Percentiles rank a stretch among this genome's conserved stretches.
phyloP scores from a whole-genome alignment of 2,888 invertebrate genomes.

The Torymus texanus region DNA sequence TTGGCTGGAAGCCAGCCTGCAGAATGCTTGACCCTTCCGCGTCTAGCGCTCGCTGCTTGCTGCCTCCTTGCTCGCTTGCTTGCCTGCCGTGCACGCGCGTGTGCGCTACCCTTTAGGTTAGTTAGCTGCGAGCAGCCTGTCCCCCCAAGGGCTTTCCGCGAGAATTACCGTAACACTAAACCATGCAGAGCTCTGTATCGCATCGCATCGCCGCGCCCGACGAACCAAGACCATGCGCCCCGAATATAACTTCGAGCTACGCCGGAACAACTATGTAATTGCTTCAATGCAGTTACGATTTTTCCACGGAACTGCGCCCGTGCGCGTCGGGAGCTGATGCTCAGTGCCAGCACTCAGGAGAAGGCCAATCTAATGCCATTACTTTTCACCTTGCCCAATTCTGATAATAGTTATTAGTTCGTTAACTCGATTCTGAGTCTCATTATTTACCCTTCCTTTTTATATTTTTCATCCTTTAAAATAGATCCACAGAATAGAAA shows the following conservation, averaged over 20 bases:
- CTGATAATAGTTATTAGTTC: too few relatives aligned
- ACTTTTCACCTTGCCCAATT: too few relatives aligned
- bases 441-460: too few relatives aligned
- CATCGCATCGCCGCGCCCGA: not conserved
- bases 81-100: not conserved
- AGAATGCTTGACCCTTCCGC: conserved; percentile 65
- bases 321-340: too few relatives aligned
- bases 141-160: conserved; percentile 63
- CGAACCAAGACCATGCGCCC: conserved; percentile 19
- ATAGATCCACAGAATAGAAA: too few relatives aligned
- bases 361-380: too few relatives aligned
- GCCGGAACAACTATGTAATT: conserved; percentile 29
- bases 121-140: conserved; percentile 61
- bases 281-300: conserved; percentile 3
- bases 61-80: too few relatives aligned
- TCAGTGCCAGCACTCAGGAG: too few relatives aligned
- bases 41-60: not conserved
- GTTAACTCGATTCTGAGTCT: too few relatives aligned
- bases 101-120: conserved; percentile 64
- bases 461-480: too few relatives aligned
- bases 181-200: conserved; percentile 57
- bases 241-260: conserved; percentile 13
- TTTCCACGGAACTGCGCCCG: not conserved
- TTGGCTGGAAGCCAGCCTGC: conserved; percentile 62
- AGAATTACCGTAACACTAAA: conserved; percentile 67